Base-by-base conservation (phyloP, 2,113 vertebrate genomes). In the Gila orcuttii region DNA sequence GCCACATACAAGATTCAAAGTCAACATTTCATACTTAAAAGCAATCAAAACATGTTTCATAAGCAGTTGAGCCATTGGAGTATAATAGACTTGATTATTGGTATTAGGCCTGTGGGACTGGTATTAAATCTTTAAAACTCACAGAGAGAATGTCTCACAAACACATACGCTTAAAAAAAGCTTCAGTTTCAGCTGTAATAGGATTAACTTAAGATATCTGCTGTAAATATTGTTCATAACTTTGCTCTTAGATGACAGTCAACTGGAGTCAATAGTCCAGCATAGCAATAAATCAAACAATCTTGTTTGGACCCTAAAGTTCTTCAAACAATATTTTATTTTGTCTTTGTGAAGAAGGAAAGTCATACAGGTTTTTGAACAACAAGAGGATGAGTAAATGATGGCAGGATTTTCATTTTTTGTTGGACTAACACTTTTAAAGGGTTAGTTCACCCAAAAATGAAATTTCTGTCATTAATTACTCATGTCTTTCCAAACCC, bases 1-100 rank as follows among this genome's bases (percentile, higher is more conserved):
- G 0, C 12, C 62, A 69, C 77, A 50, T 11, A 77, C 66, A 85
- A 85, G 62, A 86, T 73, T 77, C 59, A 74, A 85, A 64, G 79
- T 74, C 66, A 52, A 71, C 11, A 28, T 71, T 83, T 42, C 31
- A 33, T 31, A 76, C 42, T 64, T 80, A n/a, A 75, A 79, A 88
- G 85, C 66, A 87, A 85, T 62, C 84, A 66, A 42, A 86, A 64
- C 82, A 83, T 71, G 85, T 81, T 88, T 87, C 55, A 76, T 86
- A 76, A 85, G 60, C 68, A 84, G 76, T 36, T 23, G 45, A 66
- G 50, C 62, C 78, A 87, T n/a, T 39, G 79, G 60, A 78, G 64
- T 19, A 10, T 42, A 66, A 77, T 84, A 71, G 78, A 10, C 83
- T 39, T 83, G 60, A 89, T 80, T 69, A 82, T 64, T 84, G 57